phyloP scores from a whole-genome alignment of 2,888 invertebrate genomes.

The Galeruca laticollis region DNA sequence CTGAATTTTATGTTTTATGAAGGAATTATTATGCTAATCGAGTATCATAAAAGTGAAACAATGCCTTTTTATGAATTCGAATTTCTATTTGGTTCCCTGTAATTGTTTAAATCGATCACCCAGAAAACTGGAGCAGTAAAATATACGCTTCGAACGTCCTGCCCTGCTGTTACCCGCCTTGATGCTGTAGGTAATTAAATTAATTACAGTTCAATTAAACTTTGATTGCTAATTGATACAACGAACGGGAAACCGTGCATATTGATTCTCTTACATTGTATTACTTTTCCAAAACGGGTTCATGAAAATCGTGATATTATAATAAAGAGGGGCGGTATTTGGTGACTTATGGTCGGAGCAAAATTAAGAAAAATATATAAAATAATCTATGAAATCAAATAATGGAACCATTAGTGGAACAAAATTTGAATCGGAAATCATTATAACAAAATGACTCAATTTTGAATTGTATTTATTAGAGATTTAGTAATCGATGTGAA shows the following conservation, averaged over 20 bases:
- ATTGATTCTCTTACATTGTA: slow-evolving; percentile 17
- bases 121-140: slow-evolving; percentile 13
- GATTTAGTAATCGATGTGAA: too few species aligned
- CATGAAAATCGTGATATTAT: neutral
- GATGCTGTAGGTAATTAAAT: slow-evolving; percentile 27
- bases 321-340: neutral
- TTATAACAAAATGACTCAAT: too few species aligned
- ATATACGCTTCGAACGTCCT: slow-evolving; percentile 19
- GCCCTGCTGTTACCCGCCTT: slow-evolving; percentile 22
- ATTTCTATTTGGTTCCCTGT: neutral
- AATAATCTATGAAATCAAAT: too few species aligned
- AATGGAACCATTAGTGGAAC: too few species aligned
- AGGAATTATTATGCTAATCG: neutral
- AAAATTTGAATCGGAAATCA: too few species aligned
- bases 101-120: slow-evolving; percentile 25
- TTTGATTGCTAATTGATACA: slow-evolving; percentile 36
- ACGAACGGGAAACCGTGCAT: slow-evolving; percentile 19
- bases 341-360: neutral
- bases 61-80: neutral
- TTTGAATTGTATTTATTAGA: too few species aligned
- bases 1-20: neutral
- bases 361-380: neutral
- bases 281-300: neutral
- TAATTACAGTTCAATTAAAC: slow-evolving; percentile 33
- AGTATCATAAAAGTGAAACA: neutral